These are phyloP conservation scores for Coelopa frigida DNA, from an alignment of 1,140 invertebrate genomes.

Conservation along the genomic window DNA sequence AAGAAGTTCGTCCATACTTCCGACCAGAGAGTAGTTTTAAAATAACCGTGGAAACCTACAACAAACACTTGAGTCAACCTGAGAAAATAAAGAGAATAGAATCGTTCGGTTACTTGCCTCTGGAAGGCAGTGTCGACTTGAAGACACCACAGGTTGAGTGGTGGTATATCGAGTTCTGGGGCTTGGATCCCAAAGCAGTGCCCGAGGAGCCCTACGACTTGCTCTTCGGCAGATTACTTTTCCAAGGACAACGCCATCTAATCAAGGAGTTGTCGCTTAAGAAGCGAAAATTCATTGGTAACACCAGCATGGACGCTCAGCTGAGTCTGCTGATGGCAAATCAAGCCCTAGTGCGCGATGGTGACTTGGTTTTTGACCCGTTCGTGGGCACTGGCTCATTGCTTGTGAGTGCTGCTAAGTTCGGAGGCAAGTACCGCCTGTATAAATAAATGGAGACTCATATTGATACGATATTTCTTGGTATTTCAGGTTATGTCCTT, in stretches of 20 bases:
- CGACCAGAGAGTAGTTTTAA: conserved; percentile 59
- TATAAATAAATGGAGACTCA: neutral
- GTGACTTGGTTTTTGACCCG: conserved; percentile 81
- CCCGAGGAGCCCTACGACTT: conserved; percentile 65
- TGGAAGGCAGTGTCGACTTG: conserved; percentile 72
- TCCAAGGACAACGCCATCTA: conserved; percentile 67
- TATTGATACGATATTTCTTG: neutral
- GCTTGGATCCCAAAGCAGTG: conserved; percentile 62
- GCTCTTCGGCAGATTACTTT: conserved; percentile 62
- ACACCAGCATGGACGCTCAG: conserved; percentile 95
- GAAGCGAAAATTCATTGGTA: conserved; percentile 89
- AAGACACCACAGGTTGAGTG: conserved; percentile 74
- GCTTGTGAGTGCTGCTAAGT: conserved; percentile 83
- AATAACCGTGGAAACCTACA: conserved; percentile 82
- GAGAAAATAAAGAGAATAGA: conserved; percentile 83
- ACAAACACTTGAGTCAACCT: conserved; percentile 68
- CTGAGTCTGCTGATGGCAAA: conserved; percentile 91
- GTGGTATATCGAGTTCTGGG: conserved; percentile 83
- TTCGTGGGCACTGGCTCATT: conserved; percentile 93
- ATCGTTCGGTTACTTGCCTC: conserved; percentile 71
- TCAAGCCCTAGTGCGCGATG: conserved; percentile 67
- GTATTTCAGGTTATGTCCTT: conserved; percentile 62
- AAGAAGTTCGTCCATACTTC: conserved; percentile 48
- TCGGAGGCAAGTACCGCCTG: conserved; percentile 56
- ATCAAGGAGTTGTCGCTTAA: conserved; percentile 78